A percentile compares a stretch with the other conserved stretches of the same genome.
Conservation (phyloP, 2,113 vertebrate species). For the Coptodon bakossiorum region DNA sequence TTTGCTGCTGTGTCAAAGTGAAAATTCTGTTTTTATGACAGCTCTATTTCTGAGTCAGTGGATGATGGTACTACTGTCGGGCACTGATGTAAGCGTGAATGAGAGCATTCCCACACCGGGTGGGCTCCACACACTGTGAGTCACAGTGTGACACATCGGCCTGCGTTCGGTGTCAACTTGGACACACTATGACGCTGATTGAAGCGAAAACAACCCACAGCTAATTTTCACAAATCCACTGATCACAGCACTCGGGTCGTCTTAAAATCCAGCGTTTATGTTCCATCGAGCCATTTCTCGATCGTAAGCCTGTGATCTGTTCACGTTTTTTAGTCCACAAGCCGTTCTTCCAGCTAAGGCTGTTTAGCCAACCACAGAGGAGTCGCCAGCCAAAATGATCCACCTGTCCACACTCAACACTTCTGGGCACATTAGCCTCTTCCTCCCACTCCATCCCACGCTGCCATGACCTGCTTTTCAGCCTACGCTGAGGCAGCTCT, state of each 20-base stretch:
- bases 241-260: not conserved
- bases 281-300: not conserved
- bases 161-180: not conserved
- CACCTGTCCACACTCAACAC: conserved; percentile 4
- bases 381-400: not conserved
- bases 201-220: not conserved
- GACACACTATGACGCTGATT: not conserved
- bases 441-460: conserved; percentile 15
- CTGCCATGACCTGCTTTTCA: conserved; percentile 21
- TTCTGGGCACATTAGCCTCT: conserved; percentile 16
- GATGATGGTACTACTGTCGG: not conserved
- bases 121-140: conserved; percentile 37
- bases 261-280: not conserved
- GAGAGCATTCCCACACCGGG: conserved; percentile 16
- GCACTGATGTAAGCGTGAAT: conserved; percentile 2
- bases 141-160: conserved; percentile 29
- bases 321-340: not conserved
- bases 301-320: not conserved
- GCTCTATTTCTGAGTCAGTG: not conserved
- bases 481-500: conserved; percentile 1
- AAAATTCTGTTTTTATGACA: not conserved
- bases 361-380: not conserved
- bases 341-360: not conserved
- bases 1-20: not conserved
- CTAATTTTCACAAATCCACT: not conserved